Evolutionary conservation across 2,113 vertebrate genomes (phyloP).

Genomic region (Rostratula benghalensis): DNA sequence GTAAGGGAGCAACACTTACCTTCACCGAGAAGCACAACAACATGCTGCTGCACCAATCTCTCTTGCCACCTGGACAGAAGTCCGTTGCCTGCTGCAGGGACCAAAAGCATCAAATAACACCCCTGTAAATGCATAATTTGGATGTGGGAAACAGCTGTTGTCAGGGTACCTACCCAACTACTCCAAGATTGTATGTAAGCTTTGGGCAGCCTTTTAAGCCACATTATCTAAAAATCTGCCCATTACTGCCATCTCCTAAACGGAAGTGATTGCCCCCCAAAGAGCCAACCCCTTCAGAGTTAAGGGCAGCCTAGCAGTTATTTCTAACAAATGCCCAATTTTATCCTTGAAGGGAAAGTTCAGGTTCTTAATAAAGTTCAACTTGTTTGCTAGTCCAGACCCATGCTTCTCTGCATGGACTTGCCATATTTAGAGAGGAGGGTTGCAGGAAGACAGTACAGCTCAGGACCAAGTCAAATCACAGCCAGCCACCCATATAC

Average conservation of each 20-base stretch:
- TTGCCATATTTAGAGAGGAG: background rate
- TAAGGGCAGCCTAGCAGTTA: background rate
- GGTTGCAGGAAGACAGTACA: background rate
- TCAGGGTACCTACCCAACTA: background rate
- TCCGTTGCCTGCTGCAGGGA: background rate
- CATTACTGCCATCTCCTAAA: background rate
- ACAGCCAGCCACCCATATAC: background rate
- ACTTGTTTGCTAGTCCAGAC: background rate
- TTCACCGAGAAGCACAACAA: background rate
- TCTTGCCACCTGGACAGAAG: background rate
- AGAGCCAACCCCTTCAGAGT: background rate
- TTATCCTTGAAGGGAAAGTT: background rate
- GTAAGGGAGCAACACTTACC: background rate
- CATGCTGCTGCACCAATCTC: background rate
- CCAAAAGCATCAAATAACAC: background rate
- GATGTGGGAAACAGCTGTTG: background rate
- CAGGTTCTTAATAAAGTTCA: background rate
- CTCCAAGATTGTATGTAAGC: rapidly evolving
- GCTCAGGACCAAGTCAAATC: background rate
- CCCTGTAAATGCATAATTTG: background rate
- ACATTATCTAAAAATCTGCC: background rate
- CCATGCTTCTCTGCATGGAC: background rate
- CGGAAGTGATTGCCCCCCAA: background rate
- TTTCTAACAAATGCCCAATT: background rate
- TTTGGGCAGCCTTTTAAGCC: background rate